A percentile compares a stretch with the other conserved stretches of the same genome.
phyloP scores from a whole-genome alignment of 2,888 invertebrate species.

The Archips crataeganus region DNA sequence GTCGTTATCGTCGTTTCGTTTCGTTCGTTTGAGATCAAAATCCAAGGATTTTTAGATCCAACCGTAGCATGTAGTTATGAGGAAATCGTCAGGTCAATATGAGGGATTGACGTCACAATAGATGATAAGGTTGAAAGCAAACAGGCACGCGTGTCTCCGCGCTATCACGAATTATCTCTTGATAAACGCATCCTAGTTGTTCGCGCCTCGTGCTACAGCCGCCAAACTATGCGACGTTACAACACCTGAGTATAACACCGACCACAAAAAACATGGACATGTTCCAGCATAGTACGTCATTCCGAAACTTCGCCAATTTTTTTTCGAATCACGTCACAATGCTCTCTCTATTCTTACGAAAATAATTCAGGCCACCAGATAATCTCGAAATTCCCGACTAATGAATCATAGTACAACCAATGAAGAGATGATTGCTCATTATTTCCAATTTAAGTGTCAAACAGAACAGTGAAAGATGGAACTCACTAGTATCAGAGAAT shows the following conservation, averaged over 20 bases:
- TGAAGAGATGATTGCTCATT: neutral
- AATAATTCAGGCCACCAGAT: conserved; percentile 33
- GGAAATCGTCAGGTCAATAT: conserved; percentile 57
- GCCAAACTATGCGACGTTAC: conserved; percentile 1
- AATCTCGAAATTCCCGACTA: conserved; percentile 28
- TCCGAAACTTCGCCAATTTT: conserved; percentile 34
- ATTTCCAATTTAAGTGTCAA: conserved; percentile 5
- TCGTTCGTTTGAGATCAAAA: neutral
- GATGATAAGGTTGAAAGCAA: conserved; percentile 62
- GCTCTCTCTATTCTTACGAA: conserved; percentile 38
- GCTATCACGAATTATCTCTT: conserved; percentile 61
- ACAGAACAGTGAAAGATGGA: neutral
- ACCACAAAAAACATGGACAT: conserved; percentile 34
- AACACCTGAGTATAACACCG: conserved; percentile 21
- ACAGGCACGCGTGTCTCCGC: conserved; percentile 64
- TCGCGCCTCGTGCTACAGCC: conserved; percentile 11
- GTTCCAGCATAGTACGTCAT: conserved; percentile 34
- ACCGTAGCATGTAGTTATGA: conserved; percentile 8
- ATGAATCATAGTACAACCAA: conserved; percentile 18
- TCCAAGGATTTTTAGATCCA: neutral
- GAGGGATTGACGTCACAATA: conserved; percentile 68
- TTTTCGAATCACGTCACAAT: conserved; percentile 35
- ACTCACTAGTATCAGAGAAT: neutral
- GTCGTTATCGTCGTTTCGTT: too few relatives aligned
- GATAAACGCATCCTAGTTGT: conserved; percentile 47